Percentiles rank a stretch among this genome's conserved stretches.
These are phyloP conservation scores for Drosophila algonquin DNA, from an alignment of 2,888 invertebrate genomes.

Conservation along the genomic window DNA sequence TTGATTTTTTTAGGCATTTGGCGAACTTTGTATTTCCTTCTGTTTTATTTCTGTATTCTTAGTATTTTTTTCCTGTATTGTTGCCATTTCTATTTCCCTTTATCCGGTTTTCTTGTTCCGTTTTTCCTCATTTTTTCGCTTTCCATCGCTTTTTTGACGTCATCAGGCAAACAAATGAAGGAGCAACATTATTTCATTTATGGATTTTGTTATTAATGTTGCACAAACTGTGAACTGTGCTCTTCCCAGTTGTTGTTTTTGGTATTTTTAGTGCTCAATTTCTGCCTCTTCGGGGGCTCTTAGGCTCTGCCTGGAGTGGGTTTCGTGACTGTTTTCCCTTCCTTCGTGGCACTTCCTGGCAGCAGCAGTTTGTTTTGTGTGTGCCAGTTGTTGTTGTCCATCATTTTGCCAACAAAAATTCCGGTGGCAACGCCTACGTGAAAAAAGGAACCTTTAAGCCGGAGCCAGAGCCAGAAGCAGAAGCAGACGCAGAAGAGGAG, in stretches of 20 bases:
- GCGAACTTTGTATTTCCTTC: slow-evolving; percentile 35
- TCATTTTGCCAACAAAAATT: slow-evolving; percentile 75
- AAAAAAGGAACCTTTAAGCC: slow-evolving; percentile 29
- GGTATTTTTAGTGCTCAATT: slow-evolving; percentile 66
- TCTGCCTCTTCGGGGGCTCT: slow-evolving; percentile 4
- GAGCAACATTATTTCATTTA: slow-evolving; percentile 75
- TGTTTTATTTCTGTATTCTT: slow-evolving; percentile 20
- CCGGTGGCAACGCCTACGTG: slow-evolving; percentile 74
- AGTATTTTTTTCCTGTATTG: slow-evolving; percentile 5
- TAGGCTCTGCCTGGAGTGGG: slow-evolving; percentile 18
- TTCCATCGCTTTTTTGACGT: slow-evolving; percentile 57
- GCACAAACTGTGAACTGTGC: slow-evolving; percentile 34
- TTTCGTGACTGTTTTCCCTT: slow-evolving; percentile 72
- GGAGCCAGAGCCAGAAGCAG: slow-evolving; percentile 35
- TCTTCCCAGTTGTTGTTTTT: slow-evolving; percentile 38
- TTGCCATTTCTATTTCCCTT: slow-evolving; percentile 43
- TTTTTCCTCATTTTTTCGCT: background rate
- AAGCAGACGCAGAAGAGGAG: slow-evolving; percentile 12
- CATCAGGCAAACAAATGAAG: slow-evolving; percentile 72
- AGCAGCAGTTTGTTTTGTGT: slow-evolving; percentile 38
- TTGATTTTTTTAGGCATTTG: slow-evolving; percentile 61
- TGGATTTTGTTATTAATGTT: slow-evolving; percentile 78
- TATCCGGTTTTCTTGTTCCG: background rate
- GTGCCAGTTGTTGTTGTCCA: slow-evolving; percentile 61
- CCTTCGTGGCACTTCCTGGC: slow-evolving; percentile 60